Evolutionary conservation across 2,797 vertebrate species (phyloP), one percentile per base, ranked within the genome.

Genomic region (Borostomias antarcticus): DNA sequence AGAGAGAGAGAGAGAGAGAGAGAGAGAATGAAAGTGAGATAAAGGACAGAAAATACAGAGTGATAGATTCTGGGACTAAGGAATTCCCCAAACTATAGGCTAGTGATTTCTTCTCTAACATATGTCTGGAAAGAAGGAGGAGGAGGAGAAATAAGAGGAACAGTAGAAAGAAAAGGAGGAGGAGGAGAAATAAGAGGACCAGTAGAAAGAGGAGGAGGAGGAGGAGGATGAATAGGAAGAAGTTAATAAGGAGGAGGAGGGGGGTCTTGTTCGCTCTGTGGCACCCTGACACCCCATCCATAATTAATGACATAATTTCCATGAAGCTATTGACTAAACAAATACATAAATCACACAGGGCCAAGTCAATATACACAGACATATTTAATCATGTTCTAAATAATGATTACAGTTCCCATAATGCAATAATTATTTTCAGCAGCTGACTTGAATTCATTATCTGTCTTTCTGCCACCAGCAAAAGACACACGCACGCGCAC

Each of bases 261-360:
- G 90, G 88, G 85, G 88, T 90, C 90, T 92, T 92, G 90, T 92
- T 94, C 93, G 90, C 91, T 37, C 52, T 7, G 48, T 25, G 50
- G 58, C 51, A 43, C 63, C 57, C 53, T 64, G 61, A 40, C 70
- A 65, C 71, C 93, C 93, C 93, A 95, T 95, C 93, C 95, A 96
- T 97, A 96, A 97, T 98, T 97, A 97, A 97, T 96, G 94, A 95
- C 94, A 94, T 93, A 88, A 95, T 95, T 95, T 95, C 95, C 94
- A 95, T 95, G 93, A 95, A 91, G 93, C 93, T 95, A 95, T 97
- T 95, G 95, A 97, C 95, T 96, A 96, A 96, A 97, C 95, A 97
- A 95, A 97, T 93, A 94, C 94, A 97, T 96, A 95, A 98, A 97
- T 97, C 95, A 97, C 94, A 91, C 88, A 84, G 78, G 70, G 68